Evolutionary conservation across 2,888 invertebrate genomes (phyloP).

Genomic region (Lomographa bimaculata): DNA sequence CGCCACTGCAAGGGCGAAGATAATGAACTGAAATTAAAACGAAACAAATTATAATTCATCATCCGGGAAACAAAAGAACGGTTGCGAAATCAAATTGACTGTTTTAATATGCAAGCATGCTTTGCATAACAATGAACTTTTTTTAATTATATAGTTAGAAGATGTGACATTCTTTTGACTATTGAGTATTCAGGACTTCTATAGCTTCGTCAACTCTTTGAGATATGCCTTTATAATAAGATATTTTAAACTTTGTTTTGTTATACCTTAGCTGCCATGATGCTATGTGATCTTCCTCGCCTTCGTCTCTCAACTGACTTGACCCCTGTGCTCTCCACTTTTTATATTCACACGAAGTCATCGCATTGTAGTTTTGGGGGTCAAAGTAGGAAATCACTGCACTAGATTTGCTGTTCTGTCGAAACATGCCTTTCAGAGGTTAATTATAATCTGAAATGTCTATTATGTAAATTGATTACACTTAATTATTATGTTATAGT

Average conservation of each 20-base stretch:
- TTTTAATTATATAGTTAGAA: too few relatives aligned
- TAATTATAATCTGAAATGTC: slow-evolving; percentile 52
- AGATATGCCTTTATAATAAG: too few relatives aligned
- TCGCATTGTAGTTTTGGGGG: slow-evolving; percentile 57
- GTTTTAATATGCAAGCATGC: too few relatives aligned
- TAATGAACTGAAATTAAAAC: slow-evolving; percentile 57
- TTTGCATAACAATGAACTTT: too few relatives aligned
- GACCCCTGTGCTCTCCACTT: slow-evolving; percentile 48
- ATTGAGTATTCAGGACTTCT: too few relatives aligned
- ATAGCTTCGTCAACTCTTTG: too few relatives aligned
- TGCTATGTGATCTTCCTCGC: slow-evolving; percentile 43
- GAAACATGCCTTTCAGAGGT: slow-evolving; percentile 51
- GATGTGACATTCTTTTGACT: too few relatives aligned
- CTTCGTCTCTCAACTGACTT: slow-evolving; percentile 53
- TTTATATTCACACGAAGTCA: slow-evolving; percentile 57
- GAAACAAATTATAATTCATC: slow-evolving; percentile 2
- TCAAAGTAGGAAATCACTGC: slow-evolving; percentile 55
- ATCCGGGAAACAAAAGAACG: too few relatives aligned
- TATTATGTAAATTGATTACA: slow-evolving; percentile 53
- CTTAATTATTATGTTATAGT: slow-evolving; percentile 42
- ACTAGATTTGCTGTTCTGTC: slow-evolving; percentile 45
- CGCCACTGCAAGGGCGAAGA: slow-evolving; percentile 52
- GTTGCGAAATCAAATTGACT: too few relatives aligned
- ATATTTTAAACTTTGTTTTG: too few relatives aligned
- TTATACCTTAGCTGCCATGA: slow-evolving; percentile 63